Evolutionary conservation across 2,797 vertebrate species (phyloP), one percentile per base, ranked within the genome.

Genomic region (Gymnothorax javanicus): DNA sequence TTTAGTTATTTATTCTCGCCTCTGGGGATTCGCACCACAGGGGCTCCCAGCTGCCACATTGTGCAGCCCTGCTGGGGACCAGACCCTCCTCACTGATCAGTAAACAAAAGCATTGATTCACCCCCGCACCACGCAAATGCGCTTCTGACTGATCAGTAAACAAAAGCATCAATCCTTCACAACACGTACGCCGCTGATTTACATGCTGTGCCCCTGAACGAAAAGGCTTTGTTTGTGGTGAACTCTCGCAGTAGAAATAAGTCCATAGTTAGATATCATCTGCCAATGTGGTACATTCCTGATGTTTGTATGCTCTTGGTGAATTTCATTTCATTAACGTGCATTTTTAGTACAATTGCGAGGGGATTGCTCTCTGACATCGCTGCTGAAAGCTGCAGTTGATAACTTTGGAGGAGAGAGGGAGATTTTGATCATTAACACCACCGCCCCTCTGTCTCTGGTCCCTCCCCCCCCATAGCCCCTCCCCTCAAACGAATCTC

Each of bases 41-140:
- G 77, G 43, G 52, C n/a, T n/a, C 50, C 77, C 77, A 81, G 77
- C 77, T 81, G 77, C 56, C 77, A 81, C 20, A 11, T 56, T n/a
- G 50, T 81, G 52, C 8, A 56, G 77, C 52, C 77, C 20, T 56
- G 43, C 33, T 20, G 52, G 77, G 52, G 20, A 56, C 77, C 25
- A 27, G n/a, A 12, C 82, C 23, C 20, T 56, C 57, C 9, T 17
- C 2, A 59, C 81, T 59, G 56, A 59, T 83, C 57, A 33, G 82
- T 17, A 83, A 83, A 83, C 82, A 83, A 59, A 83, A 7, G n/a
- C 82, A 59, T 57, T 11, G 58, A n/a, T 59, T 69, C 25, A 13
- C 25, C 57, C 75, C 75, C 33, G 33, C 33, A 43, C 33, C 33
- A 43, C 33, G 33, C 33, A 43, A 43, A 43, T 43, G 33, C 33